Evolutionary conservation across 2,888 invertebrate genomes (phyloP), one percentile per base, ranked within the genome.

Genomic region (Cheilosia impressa): DNA sequence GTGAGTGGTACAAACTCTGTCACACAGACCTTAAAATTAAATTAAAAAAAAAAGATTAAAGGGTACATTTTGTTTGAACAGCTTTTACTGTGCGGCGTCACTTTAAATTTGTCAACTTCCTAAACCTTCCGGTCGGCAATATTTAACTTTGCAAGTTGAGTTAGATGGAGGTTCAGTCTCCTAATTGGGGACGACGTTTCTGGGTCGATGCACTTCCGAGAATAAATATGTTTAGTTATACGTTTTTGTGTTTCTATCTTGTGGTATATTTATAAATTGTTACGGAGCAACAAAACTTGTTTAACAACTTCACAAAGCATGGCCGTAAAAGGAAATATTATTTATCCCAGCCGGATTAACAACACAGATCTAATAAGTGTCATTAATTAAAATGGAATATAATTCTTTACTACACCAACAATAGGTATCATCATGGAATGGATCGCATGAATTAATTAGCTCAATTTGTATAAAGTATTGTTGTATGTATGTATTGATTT

Each of bases 381-480:
- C 72, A 72, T 72, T 82, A 72, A 77, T 76, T 81, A 69, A 81
- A 71, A 71, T 41, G 60, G 10, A 55, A 55, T 71, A 58, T 45
- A 47, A 50, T 63, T 60, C 43, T 45, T 71, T 63, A 75, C 52
- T 31, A 1, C 31, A 19, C 45, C 31, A 19, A 27, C 65, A 58
- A 66, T 72, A 60, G 77, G 58, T 66, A 77, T 77, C 76, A 72
- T 77, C 77, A 82, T 82, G 65, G 27, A 6, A 27, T 7, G 27
- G 1, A 60, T 72, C 31, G 31, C 2, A 77, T 72, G 76, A 77
- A 82, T 82, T 82, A 82, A 82, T 77, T 77, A 66, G 45, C 71
- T 66, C 71, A 82, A 76, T 76, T 76, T 66, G 63, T 60, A 47
- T 63, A 50, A 53, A 82, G 55, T 66, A 72, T 58, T 82, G 71